These are phyloP conservation scores for Odontophorus gujanensis DNA, from an alignment of 2,113 vertebrate genomes.

Conservation along the genomic window DNA sequence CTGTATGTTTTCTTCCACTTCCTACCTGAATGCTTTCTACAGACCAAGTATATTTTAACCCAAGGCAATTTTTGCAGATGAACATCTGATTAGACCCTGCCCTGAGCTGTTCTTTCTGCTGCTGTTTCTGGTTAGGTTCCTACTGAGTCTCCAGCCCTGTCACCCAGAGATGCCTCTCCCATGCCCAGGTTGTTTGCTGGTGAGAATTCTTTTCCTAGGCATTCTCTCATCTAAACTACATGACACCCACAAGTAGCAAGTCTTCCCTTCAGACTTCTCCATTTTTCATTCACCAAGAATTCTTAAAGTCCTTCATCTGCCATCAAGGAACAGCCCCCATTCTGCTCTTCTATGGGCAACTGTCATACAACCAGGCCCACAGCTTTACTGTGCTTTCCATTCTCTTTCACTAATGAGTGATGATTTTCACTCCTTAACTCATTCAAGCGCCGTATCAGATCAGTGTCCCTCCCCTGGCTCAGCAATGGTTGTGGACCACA, in stretches of 20 bases:
- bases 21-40: background rate
- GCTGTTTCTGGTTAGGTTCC: background rate
- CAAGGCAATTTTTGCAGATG: background rate
- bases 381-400: background rate
- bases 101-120: background rate
- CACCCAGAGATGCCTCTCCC: background rate
- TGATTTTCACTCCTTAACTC: background rate
- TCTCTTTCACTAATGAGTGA: background rate
- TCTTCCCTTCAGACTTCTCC: background rate
- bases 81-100: background rate
- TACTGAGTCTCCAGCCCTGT: background rate
- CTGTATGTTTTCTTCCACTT: background rate
- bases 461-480: accelerated
- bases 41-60: background rate
- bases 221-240: background rate
- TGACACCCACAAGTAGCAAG: background rate
- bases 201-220: background rate
- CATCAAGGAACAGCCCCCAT: background rate
- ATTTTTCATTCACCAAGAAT: background rate
- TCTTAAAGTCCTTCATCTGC: background rate
- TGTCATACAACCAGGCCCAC: background rate
- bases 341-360: background rate
- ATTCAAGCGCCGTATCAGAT: background rate
- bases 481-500: background rate
- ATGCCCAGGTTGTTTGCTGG: background rate